phyloP scores from a whole-genome alignment of 2,888 invertebrate species.

The Antheraea assamensis region DNA sequence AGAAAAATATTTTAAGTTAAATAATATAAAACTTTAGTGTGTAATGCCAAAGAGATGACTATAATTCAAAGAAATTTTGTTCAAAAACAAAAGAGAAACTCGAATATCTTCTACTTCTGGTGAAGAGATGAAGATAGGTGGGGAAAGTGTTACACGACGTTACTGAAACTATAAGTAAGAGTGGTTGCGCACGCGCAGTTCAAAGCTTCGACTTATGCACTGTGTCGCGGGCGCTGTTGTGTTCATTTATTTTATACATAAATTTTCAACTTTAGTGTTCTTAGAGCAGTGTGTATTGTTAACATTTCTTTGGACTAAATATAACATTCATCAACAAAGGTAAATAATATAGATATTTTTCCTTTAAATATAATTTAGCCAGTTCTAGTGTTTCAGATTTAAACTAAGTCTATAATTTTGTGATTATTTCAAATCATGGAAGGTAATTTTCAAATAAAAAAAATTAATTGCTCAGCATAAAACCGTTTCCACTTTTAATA shows the following conservation, averaged over 20 bases:
- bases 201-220: constrained; percentile 58
- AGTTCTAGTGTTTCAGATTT: neutral
- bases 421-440: neutral
- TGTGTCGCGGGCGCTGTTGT: constrained; percentile 48
- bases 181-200: constrained; percentile 50
- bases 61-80: constrained; percentile 24
- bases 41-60: neutral
- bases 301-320: constrained; percentile 30
- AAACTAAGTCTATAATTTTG: neutral
- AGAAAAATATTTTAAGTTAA: neutral
- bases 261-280: constrained; percentile 21
- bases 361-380: neutral
- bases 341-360: constrained; percentile 15
- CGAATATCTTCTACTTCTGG: constrained; percentile 36
- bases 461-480: neutral
- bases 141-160: constrained; percentile 72
- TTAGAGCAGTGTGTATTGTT: constrained; percentile 42
- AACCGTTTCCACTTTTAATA: neutral
- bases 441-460: neutral
- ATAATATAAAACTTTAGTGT: neutral
- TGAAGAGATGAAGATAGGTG: constrained; percentile 60
- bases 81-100: constrained; percentile 50
- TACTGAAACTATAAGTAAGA: constrained; percentile 75
- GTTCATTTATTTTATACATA: constrained; percentile 2
- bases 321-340: constrained; percentile 7